Percentiles rank a stretch among this genome's conserved stretches.
Evolutionary conservation across 2,113 vertebrate species (phyloP).

Genomic region (Poeciliopsis retropinna): DNA sequence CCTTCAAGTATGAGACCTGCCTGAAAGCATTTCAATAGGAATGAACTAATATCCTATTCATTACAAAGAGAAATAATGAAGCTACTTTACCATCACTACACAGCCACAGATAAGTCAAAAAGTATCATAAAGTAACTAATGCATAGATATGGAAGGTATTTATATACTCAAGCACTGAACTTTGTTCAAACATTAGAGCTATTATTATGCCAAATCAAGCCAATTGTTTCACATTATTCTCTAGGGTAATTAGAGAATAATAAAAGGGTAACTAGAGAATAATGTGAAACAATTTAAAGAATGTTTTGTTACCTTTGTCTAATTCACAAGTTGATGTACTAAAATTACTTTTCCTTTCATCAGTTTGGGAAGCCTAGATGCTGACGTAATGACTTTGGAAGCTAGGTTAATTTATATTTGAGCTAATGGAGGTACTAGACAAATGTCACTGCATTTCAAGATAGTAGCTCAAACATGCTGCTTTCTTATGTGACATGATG

Average conservation of each 20-base stretch:
- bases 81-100: neutral
- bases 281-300: too few species aligned
- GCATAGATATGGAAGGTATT: conserved; percentile 3
- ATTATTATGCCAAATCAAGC: neutral
- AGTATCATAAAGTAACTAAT: conserved; percentile 4
- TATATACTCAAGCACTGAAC: too few species aligned
- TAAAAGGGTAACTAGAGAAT: neutral
- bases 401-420: too few species aligned
- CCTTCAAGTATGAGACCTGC: neutral
- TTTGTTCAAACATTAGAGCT: neutral
- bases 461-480: too few species aligned
- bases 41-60: conserved; percentile 2
- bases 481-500: too few species aligned
- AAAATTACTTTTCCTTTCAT: neutral
- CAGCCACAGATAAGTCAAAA: neutral
- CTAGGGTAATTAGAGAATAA: neutral
- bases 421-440: too few species aligned
- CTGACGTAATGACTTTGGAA: too few species aligned
- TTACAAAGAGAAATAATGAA: conserved; percentile 25
- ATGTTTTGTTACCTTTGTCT: too few species aligned
- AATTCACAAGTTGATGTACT: neutral
- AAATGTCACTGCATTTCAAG: too few species aligned
- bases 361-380: too few species aligned
- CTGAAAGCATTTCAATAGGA: conserved; percentile 12
- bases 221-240: too few species aligned